Evolutionary conservation across 2,888 invertebrate genomes (phyloP), one percentile per base, ranked within the genome.

Genomic region (Leptodirus hochenwartii): DNA sequence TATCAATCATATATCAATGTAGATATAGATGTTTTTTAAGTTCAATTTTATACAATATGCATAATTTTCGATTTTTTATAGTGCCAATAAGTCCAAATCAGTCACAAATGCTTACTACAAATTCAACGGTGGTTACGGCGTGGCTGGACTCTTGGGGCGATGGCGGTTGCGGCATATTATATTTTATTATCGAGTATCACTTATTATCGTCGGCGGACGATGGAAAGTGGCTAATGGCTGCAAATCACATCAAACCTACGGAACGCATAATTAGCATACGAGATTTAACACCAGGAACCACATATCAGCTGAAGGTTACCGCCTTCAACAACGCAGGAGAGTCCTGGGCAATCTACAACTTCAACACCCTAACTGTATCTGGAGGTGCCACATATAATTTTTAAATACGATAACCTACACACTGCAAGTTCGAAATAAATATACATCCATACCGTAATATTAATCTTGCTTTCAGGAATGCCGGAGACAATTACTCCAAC

Each of bases 91-190:
- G 78, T 46, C 79, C 79, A 2, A 77, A 76, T 44, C 77, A 76
- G 44, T 73, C 76, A 0, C 78, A 79, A 49, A 74, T 78, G 67
- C 66, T 80, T 37, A 84, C 82, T 1, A 69, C 81, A 43, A 85
- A 85, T 50, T 76, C 82, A 1, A 84, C 85, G 0, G 80, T 81
- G 32, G 81, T 82, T 30, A 81, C 81, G 0, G 70, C 84, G 14
- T 84, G 84, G 73, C 54, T 87, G 39, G 81, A 82, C 52, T 76
- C 78, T 0, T 87, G 85, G 85, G 78, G 79, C 20, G 84, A 85
- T 45, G 84, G 84, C 1, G 85, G 85, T 13, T 87, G 85, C 47
- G 82, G 82, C 3, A 82, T 87, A 38, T 64, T 79, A 5, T 79
- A 81, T 56, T 87, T 82, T 47, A 76, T 78, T 40, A 71, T 87